Evolutionary conservation across 2,113 vertebrate species (phyloP).

Genomic region (Sapajus apella): DNA sequence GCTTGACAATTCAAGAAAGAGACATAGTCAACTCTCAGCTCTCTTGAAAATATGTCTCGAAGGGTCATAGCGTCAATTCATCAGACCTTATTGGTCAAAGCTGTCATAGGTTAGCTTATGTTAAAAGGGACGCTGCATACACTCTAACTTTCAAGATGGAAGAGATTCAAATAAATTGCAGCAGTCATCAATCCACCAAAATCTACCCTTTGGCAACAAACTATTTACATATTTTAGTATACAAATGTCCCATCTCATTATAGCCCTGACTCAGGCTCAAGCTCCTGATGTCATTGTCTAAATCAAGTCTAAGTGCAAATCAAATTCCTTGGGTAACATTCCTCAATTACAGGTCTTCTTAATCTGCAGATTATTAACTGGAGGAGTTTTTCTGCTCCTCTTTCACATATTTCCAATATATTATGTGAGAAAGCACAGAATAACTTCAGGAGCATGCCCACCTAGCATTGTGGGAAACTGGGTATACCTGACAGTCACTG

Average conservation of each 20-base stretch:
- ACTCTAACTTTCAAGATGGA: not conserved
- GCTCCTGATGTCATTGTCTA: not conserved
- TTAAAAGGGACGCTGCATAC: not conserved
- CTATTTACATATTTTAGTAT: not conserved
- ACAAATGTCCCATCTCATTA: not conserved
- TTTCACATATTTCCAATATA: not conserved
- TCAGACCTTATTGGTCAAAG: not conserved
- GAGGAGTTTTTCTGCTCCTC: not conserved
- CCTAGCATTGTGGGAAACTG: not conserved
- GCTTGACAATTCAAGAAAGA: not conserved
- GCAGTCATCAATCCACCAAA: not conserved
- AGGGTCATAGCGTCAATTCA: not conserved
- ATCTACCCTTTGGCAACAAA: not conserved
- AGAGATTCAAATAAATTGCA: too few relatives aligned
- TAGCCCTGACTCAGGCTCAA: not conserved
- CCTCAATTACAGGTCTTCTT: not conserved
- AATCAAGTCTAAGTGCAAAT: not conserved
- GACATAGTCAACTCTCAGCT: not conserved
- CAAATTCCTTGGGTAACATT: not conserved
- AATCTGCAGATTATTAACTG: not conserved
- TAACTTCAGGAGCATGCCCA: not conserved
- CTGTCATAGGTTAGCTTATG: not conserved
- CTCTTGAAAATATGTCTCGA: not conserved
- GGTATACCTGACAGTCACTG: not conserved
- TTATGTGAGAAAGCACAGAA: not conserved